A percentile compares a stretch with the other conserved stretches of the same genome.
Evolutionary conservation across 2,888 invertebrate species (phyloP).

Genomic region (Tipula helvola): DNA sequence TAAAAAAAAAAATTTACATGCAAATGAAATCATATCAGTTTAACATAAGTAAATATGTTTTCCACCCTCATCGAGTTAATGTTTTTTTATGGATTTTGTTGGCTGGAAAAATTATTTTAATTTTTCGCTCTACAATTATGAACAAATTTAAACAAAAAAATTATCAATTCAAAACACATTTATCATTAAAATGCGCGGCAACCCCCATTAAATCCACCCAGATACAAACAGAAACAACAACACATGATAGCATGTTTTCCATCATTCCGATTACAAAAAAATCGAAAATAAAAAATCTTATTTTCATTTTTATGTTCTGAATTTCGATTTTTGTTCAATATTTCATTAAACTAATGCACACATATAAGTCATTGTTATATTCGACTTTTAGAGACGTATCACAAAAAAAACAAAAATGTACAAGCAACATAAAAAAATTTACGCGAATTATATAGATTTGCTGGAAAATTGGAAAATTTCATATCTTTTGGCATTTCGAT

Average conservation of each 20-base stretch:
- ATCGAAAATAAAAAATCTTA: not conserved
- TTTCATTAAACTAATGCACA: slow-evolving; percentile 4
- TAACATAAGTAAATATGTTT: not conserved
- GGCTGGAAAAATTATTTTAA: not conserved
- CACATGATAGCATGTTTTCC: not conserved
- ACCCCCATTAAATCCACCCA: not conserved
- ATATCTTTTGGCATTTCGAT: not conserved
- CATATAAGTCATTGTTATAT: not conserved
- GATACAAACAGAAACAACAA: not conserved
- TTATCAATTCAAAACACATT: not conserved
- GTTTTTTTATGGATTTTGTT: not conserved
- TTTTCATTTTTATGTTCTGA: not conserved
- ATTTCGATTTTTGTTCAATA: not conserved
- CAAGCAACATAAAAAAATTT: not conserved
- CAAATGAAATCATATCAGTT: slow-evolving; percentile 10
- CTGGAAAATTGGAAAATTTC: not conserved
- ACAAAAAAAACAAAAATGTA: not conserved
- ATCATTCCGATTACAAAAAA: not conserved
- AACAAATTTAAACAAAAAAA: not conserved
- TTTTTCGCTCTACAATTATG: not conserved
- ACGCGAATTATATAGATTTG: not conserved
- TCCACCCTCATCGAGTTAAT: not conserved
- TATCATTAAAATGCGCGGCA: not conserved
- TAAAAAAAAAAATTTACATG: slow-evolving; percentile 7
- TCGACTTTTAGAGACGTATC: not conserved